phyloP scores from a whole-genome alignment of 2,113 vertebrate species.

The Tachysurus fulvidraco region DNA sequence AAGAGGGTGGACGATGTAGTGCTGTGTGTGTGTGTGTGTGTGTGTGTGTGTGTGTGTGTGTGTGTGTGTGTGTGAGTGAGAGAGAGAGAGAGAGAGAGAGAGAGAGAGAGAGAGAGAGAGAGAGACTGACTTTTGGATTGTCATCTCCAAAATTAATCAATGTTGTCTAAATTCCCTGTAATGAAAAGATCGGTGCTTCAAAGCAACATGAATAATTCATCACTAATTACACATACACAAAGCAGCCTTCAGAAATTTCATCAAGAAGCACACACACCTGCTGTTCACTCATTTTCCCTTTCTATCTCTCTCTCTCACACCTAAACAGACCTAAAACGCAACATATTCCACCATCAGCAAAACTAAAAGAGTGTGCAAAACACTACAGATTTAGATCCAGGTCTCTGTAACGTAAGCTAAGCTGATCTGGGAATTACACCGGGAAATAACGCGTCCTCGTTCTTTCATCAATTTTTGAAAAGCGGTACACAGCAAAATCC shows the following conservation, averaged over 20 bases:
- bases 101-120: conserved; percentile 10
- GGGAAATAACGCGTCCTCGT: conserved; percentile 4
- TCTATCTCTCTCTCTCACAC: not conserved
- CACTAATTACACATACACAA: conserved; percentile 49
- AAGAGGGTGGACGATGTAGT: conserved; percentile 26
- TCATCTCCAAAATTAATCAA: conserved; percentile 46
- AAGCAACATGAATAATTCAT: conserved; percentile 55
- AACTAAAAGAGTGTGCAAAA: conserved; percentile 1
- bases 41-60: too few species aligned
- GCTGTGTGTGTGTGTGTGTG: too few species aligned
- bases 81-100: not conserved
- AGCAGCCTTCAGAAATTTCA: conserved; percentile 44
- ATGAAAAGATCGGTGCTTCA: conserved; percentile 51
- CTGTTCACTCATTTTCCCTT: conserved; percentile 25
- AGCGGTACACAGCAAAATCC: not conserved
- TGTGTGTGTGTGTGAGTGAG: too few species aligned
- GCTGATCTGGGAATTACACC: conserved; percentile 20
- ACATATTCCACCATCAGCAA: conserved; percentile 24
- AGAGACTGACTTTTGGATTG: conserved; percentile 22
- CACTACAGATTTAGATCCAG: conserved; percentile 7
- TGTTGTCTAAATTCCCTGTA: conserved; percentile 51
- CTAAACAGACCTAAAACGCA: conserved; percentile 28
- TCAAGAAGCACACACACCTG: conserved; percentile 50
- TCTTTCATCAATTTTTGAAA: conserved; percentile 24
- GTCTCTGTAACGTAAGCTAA: not conserved